Percentiles rank a stretch among this genome's conserved stretches.
These are phyloP conservation scores for Calidris pygmaea DNA, from an alignment of 2,113 vertebrate species.

Conservation along the genomic window DNA sequence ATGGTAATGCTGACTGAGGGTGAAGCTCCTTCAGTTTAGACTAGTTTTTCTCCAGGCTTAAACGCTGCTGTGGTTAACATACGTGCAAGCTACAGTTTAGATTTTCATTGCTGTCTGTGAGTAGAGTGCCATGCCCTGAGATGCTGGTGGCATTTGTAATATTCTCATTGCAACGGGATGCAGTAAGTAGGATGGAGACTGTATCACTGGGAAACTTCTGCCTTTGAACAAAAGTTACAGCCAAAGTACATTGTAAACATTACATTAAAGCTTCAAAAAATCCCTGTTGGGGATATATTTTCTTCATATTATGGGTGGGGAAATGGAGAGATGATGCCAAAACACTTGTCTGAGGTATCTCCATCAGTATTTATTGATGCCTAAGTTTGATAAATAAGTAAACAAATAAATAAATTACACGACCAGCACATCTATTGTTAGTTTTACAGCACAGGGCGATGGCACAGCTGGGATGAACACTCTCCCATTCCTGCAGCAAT, in stretches of 20 bases:
- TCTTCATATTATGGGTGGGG: background rate
- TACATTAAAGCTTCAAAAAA: background rate
- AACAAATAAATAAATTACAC: background rate
- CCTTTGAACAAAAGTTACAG: background rate
- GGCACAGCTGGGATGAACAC: background rate
- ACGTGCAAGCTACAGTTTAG: accelerated
- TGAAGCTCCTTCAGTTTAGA: background rate
- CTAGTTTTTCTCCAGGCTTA: background rate
- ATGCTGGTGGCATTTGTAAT: background rate
- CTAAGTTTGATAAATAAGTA: background rate
- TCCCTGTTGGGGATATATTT: background rate
- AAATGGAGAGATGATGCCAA: background rate
- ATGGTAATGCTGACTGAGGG: background rate
- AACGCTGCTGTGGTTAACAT: background rate
- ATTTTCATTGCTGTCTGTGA: background rate
- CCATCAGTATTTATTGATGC: background rate
- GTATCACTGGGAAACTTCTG: background rate
- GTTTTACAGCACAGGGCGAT: background rate
- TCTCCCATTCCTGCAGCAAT: background rate
- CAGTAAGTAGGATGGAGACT: background rate
- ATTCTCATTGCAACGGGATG: background rate
- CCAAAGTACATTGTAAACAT: background rate
- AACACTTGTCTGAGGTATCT: background rate
- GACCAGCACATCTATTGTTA: background rate
- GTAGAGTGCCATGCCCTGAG: background rate